Evolutionary conservation across 2,797 vertebrate genomes (phyloP).

Genomic region (Malacoraja senta): DNA sequence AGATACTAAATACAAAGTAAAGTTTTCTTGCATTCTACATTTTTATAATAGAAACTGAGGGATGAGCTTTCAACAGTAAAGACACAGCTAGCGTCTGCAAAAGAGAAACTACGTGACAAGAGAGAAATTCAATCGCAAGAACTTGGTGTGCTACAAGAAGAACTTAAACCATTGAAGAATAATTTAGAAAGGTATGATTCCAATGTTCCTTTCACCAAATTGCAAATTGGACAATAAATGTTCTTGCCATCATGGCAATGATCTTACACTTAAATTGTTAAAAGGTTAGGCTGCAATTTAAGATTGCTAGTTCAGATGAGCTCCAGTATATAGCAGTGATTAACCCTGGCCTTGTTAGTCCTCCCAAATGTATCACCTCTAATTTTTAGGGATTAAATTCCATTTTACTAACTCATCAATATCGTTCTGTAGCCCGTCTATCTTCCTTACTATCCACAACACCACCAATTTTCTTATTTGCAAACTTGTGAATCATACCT

Average conservation of each 20-base stretch:
- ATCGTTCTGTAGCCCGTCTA: too few species aligned
- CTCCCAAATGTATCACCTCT: too few species aligned
- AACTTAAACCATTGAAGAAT: slow-evolving; percentile 23
- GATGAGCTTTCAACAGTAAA: neutral
- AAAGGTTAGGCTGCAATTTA: neutral
- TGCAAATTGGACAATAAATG: neutral
- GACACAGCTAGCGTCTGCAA: neutral
- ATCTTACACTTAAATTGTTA: neutral
- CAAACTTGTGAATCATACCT: too few species aligned
- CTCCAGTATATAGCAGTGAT: neutral
- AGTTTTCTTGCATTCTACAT: neutral
- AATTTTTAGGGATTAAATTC: too few species aligned
- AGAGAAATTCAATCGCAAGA: slow-evolving; percentile 17
- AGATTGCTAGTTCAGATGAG: neutral
- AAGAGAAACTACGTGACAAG: neutral
- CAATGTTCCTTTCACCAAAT: neutral
- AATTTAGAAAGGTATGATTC: slow-evolving; percentile 16
- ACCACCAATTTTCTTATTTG: too few species aligned
- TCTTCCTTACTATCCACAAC: too few species aligned
- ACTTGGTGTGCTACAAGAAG: neutral
- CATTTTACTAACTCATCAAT: too few species aligned
- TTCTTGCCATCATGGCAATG: too few species aligned
- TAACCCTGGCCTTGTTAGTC: too few species aligned
- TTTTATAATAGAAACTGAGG: slow-evolving; percentile 24
- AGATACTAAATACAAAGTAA: neutral